phyloP scores from a whole-genome alignment of 1,140 invertebrate species.

The Pararge aegeria region DNA sequence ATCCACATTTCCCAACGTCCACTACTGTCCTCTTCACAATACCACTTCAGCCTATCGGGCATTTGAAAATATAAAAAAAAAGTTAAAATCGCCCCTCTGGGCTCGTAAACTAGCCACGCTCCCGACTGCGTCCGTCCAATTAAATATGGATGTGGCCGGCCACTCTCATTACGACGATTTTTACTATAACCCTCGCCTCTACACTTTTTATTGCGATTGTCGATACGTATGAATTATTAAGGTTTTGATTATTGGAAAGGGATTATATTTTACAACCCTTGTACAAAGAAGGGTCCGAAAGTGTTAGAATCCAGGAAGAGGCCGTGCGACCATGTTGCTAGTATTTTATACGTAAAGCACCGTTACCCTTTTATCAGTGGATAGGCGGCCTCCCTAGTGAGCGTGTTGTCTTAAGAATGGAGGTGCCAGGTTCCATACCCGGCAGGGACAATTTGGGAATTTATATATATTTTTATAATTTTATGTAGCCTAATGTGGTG shows the following conservation, averaged over 20 bases:
- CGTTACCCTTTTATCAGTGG: no score
- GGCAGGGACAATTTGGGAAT: no score
- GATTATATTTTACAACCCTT: not conserved
- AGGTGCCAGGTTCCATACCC: no score
- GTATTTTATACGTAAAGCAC: no score
- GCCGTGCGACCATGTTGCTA: no score
- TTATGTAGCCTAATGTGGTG: no score
- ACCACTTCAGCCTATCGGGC: constrained; percentile 65
- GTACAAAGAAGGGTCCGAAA: not conserved
- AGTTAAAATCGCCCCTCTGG: constrained; percentile 66
- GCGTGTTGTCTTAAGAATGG: no score
- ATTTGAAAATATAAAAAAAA: constrained; percentile 62
- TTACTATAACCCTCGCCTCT: constrained; percentile 49
- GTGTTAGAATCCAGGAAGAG: no score
- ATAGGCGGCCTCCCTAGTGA: no score
- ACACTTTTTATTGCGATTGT: constrained; percentile 44
- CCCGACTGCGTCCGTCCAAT: constrained; percentile 57
- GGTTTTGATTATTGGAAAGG: constrained; percentile 6
- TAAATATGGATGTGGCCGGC: constrained; percentile 70
- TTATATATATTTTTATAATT: no score
- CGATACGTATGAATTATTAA: constrained; percentile 13
- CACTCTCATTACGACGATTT: constrained; percentile 67
- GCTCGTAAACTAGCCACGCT: constrained; percentile 55
- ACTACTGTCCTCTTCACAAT: constrained; percentile 69
- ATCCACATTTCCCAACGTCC: constrained; percentile 35